These are phyloP conservation scores for Apostichopus californicus DNA, from an alignment of 35 echinoderm and acorn worm species.

Conservation along the genomic window DNA sequence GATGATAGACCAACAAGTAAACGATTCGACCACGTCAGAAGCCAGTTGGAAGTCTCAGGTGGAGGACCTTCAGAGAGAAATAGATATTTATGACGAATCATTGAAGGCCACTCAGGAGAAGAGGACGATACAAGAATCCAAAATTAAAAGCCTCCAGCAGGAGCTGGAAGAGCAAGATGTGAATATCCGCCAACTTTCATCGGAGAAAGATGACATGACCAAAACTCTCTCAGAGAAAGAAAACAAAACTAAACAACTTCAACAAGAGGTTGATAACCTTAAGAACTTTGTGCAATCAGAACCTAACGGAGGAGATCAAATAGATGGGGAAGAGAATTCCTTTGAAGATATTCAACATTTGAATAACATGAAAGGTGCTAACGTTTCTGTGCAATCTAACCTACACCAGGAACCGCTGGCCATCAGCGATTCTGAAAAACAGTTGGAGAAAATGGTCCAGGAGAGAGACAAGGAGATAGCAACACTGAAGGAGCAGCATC, in stretches of 20 bases:
- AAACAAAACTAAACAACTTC: constrained; percentile 56
- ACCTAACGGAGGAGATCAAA: constrained; percentile 60
- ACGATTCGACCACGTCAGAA: neutral
- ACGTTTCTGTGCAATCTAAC: constrained; percentile 53
- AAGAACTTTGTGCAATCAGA: constrained; percentile 57
- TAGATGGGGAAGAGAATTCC: neutral
- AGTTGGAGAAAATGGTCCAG: constrained; percentile 87
- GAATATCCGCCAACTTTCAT: constrained; percentile 36
- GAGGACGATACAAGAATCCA: constrained; percentile 24
- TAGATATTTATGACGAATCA: constrained; percentile 62
- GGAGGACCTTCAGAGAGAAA: constrained; percentile 54
- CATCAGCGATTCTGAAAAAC: constrained; percentile 93
- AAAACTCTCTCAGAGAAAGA: constrained; percentile 62
- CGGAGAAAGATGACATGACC: constrained; percentile 37
- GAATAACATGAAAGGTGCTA: constrained; percentile 19
- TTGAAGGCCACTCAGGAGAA: constrained; percentile 47
- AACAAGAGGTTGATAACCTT: constrained; percentile 58
- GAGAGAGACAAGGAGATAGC: constrained; percentile 83
- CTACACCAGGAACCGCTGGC: constrained; percentile 38
- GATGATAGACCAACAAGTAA: neutral
- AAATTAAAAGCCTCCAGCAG: constrained; percentile 20
- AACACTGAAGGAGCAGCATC: constrained; percentile 72
- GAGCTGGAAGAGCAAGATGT: constrained; percentile 35
- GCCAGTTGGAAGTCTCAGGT: constrained; percentile 16
- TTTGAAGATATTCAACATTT: constrained; percentile 42